Evolutionary conservation across 2,888 invertebrate species (phyloP).

Genomic region (Frankliniella intonsa): DNA sequence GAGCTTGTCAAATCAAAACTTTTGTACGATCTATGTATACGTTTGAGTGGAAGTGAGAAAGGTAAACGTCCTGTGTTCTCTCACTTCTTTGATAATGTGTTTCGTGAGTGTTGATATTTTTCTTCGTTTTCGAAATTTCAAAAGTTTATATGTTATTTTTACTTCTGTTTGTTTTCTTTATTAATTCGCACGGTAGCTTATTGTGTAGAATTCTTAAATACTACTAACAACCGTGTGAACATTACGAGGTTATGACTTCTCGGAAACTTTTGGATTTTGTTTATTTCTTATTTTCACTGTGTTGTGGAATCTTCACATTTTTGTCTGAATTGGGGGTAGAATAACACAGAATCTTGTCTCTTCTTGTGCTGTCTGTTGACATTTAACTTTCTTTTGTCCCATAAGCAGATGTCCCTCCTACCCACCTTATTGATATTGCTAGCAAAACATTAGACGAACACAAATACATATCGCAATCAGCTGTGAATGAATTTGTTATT

Average conservation of each 20-base stretch:
- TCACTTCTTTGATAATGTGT: background rate
- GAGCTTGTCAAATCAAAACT: background rate
- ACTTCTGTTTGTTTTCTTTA: background rate
- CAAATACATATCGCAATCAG: background rate
- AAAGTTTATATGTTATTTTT: background rate
- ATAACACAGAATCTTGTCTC: no score
- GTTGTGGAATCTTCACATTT: no score
- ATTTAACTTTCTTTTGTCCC: background rate
- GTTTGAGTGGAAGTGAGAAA: background rate
- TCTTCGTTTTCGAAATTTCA: background rate
- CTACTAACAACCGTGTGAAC: no score
- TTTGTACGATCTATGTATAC: background rate
- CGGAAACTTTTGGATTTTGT: no score
- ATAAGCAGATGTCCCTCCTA: background rate
- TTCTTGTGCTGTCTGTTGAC: background rate
- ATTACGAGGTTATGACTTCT: no score
- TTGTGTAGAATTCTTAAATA: no score
- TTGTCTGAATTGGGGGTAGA: no score
- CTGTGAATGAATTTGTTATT: slow-evolving; percentile 10
- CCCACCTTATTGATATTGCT: background rate
- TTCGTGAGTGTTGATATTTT: background rate
- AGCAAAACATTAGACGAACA: background rate
- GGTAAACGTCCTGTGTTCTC: background rate
- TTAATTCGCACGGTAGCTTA: background rate
- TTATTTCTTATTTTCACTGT: no score